phyloP scores from a whole-genome alignment of 1,140 invertebrate genomes.

The Probaryconus sp. region DNA sequence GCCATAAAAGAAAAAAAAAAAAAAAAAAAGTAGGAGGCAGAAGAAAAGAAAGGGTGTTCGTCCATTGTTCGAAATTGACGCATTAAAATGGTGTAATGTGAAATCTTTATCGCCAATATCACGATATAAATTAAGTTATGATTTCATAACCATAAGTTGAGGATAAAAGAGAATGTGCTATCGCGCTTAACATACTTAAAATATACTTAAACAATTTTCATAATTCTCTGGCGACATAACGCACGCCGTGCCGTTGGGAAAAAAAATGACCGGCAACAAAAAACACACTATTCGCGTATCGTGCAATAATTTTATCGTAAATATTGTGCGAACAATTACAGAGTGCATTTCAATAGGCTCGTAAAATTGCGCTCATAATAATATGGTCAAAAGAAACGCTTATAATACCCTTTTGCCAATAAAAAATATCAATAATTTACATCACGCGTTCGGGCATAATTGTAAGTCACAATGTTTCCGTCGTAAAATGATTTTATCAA shows the following conservation, averaged over 20 bases:
- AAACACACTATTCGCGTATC: slow-evolving; percentile 6
- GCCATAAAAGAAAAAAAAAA: no score
- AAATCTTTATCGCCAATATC: slow-evolving; percentile 31
- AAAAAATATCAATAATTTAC: slow-evolving; percentile 47
- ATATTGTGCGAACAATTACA: slow-evolving; percentile 39
- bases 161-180: slow-evolving; percentile 14
- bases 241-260: no score
- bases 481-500: slow-evolving; percentile 53
- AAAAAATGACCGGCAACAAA: no score
- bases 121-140: slow-evolving; percentile 36
- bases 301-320: slow-evolving; percentile 30
- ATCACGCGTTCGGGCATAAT: slow-evolving; percentile 26
- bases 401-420: slow-evolving; percentile 38
- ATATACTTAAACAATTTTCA: slow-evolving; percentile 44
- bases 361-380: slow-evolving; percentile 41
- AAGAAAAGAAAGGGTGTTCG: no score
- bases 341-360: slow-evolving; percentile 44
- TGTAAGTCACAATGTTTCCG: slow-evolving; percentile 35
- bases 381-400: slow-evolving; percentile 41
- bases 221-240: slow-evolving; percentile 30
- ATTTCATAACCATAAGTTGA: slow-evolving; percentile 28
- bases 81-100: slow-evolving; percentile 16
- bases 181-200: slow-evolving; percentile 28
- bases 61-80: slow-evolving; percentile 13
- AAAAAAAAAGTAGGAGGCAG: no score